A percentile compares a stretch with the other conserved stretches of the same genome.
These are phyloP conservation scores for Xiphorhynchus erythropygius DNA, from an alignment of 2,797 vertebrate species.

Conservation along the genomic window DNA sequence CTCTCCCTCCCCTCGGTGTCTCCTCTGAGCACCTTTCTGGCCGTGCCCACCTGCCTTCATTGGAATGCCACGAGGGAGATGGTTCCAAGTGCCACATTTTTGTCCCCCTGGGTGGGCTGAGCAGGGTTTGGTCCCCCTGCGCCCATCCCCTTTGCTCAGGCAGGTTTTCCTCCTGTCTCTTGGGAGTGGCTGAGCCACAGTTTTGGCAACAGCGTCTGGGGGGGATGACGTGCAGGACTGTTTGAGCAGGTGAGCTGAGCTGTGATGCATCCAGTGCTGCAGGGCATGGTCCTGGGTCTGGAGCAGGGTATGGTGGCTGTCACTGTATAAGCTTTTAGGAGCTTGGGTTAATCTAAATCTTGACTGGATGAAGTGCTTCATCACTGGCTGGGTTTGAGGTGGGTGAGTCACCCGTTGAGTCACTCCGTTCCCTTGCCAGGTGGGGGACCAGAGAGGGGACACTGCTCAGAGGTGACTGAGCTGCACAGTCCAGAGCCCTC, in stretches of 20 bases:
- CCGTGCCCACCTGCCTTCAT: accelerated
- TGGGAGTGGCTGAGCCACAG: background rate
- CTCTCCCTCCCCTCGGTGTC: accelerated
- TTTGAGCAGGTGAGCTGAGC: conserved; percentile 32
- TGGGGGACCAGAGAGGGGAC: background rate
- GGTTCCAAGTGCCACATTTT: background rate
- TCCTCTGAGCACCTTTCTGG: background rate
- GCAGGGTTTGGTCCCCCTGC: background rate
- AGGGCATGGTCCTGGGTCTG: background rate
- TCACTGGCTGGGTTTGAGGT: background rate
- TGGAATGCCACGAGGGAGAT: accelerated
- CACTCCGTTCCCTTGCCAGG: background rate
- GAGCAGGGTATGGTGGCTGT: background rate
- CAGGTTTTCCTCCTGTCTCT: background rate
- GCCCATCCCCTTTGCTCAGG: accelerated
- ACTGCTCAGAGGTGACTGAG: background rate
- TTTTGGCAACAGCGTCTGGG: conserved; percentile 8
- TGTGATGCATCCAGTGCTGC: background rate
- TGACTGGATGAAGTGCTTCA: accelerated
- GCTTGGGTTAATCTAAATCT: background rate
- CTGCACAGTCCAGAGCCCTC: accelerated
- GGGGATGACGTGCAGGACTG: background rate
- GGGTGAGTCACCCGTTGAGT: background rate
- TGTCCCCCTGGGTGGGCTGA: background rate
- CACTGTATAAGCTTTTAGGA: accelerated